Evolutionary conservation across 2,797 vertebrate species (phyloP).

Genomic region (Syndactyla subalaris): DNA sequence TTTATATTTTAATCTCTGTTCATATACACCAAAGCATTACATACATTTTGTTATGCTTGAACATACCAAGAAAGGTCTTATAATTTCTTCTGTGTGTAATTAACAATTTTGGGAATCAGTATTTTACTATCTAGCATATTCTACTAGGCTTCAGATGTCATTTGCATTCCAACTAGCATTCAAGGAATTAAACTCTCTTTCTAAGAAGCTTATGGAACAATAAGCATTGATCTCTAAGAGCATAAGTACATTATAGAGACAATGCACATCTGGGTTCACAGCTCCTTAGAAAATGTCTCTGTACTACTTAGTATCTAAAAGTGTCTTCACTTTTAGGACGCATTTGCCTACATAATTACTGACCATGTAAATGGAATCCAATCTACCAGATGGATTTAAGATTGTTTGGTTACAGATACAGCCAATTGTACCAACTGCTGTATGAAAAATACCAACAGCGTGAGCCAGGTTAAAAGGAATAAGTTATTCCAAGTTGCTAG

Average conservation of each 20-base stretch:
- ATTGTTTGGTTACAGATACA: not conserved
- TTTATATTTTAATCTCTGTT: not conserved
- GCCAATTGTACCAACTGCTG: not conserved
- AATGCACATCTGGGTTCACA: not conserved
- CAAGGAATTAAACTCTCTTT: not conserved
- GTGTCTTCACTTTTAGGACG: not conserved
- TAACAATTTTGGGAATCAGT: not conserved
- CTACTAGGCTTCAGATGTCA: not conserved
- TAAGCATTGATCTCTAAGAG: constrained; percentile 12
- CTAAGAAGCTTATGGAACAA: not conserved
- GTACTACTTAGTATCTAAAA: not conserved
- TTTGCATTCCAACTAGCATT: not conserved
- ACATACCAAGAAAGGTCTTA: not conserved
- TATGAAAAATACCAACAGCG: not conserved
- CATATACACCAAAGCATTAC: not conserved
- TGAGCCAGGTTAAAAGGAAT: not conserved
- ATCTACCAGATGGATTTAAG: not conserved
- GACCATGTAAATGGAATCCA: not conserved
- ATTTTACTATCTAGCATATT: not conserved
- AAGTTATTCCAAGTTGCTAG: not conserved
- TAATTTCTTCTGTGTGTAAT: not conserved
- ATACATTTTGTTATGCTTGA: not conserved
- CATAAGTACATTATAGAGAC: not conserved
- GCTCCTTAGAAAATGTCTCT: not conserved
- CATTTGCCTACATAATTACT: not conserved